phyloP scores from a whole-genome alignment of 2,113 vertebrate genomes.

The Octodon degus region DNA sequence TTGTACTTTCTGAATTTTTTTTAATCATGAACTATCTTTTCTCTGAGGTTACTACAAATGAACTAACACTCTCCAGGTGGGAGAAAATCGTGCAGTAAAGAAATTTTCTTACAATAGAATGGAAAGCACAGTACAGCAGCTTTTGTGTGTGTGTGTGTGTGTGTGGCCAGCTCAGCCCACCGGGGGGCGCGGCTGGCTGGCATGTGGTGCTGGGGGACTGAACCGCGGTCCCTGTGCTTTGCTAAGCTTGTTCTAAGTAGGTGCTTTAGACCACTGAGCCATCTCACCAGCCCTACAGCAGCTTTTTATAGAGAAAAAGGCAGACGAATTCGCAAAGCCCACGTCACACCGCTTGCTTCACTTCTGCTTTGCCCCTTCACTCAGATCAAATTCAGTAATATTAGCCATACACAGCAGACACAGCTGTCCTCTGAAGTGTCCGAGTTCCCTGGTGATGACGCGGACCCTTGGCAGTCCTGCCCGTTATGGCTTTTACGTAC shows the following conservation, averaged over 20 bases:
- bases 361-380: conserved; percentile 73
- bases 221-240: too few relatives aligned
- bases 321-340: not conserved
- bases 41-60: not conserved
- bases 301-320: not conserved
- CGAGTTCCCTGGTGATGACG: conserved; percentile 30
- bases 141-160: too few relatives aligned
- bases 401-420: conserved; percentile 77
- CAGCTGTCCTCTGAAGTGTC: conserved; percentile 61
- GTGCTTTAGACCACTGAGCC: too few relatives aligned
- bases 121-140: not conserved
- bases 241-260: too few relatives aligned
- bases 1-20: not conserved
- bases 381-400: conserved; percentile 68
- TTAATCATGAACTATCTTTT: not conserved
- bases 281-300: too few relatives aligned
- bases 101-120: not conserved
- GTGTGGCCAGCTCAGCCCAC: too few relatives aligned
- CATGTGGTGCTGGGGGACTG: too few relatives aligned
- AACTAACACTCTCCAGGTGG: not conserved
- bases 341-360: conserved; percentile 60
- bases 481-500: conserved; percentile 44
- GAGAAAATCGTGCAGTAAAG: not conserved
- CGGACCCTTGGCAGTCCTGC: conserved; percentile 34
- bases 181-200: too few relatives aligned